Percentiles rank a stretch among this genome's conserved stretches.
phyloP scores from a whole-genome alignment of 2,113 vertebrate genomes.

The Rhynchomys soricoides region DNA sequence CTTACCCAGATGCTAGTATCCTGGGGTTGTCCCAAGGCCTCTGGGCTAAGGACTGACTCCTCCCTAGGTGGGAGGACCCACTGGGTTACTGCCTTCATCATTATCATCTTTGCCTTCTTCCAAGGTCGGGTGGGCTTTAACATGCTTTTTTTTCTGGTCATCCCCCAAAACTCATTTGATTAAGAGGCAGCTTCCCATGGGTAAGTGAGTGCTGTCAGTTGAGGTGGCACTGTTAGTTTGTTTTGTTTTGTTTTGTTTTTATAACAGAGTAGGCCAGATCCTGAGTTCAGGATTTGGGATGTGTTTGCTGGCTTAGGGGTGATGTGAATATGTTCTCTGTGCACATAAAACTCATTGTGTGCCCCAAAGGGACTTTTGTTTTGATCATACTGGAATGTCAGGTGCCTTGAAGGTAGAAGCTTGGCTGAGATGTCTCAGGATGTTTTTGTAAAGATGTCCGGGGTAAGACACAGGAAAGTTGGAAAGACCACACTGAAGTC shows the following conservation, averaged over 20 bases:
- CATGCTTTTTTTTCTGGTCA: neutral
- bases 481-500: neutral
- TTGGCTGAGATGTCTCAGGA: neutral
- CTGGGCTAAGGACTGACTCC: neutral
- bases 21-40: neutral
- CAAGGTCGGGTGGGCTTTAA: neutral
- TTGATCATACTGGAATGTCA: neutral
- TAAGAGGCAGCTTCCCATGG: neutral
- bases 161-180: neutral
- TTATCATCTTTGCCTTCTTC: neutral
- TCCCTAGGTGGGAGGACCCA: conserved; percentile 53
- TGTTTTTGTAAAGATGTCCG: neutral
- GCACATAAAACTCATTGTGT: neutral
- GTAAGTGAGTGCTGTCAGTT: neutral
- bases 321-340: neutral
- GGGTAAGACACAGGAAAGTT: neutral
- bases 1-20: neutral
- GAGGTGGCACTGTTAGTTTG: neutral
- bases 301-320: neutral
- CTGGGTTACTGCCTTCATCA: neutral
- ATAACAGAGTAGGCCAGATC: neutral
- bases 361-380: neutral
- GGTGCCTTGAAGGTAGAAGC: neutral
- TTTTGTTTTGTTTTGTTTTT: too few species aligned
- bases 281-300: neutral